Base-by-base conservation (phyloP, 2,113 vertebrate species). In the Erpornis zantholeuca region DNA sequence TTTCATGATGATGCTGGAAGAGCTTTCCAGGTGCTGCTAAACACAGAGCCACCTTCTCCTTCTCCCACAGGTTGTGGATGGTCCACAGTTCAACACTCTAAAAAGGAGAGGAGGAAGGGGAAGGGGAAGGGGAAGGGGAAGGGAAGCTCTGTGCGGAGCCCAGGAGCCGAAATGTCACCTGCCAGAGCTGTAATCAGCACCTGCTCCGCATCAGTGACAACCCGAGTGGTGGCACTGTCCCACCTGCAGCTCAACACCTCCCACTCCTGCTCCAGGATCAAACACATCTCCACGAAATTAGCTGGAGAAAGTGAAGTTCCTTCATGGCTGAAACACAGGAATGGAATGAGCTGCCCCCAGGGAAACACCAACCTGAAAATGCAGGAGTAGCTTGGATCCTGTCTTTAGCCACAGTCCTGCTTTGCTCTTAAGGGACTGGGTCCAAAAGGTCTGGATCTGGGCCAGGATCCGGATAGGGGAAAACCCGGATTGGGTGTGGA, bases 81-180 rank as follows among this genome's bases (percentile, higher is more conserved):
- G 65, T 61, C 45, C 31, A 19, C 29, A 36, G 93, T 93, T 94
- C 82, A 60, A 10, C 28, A 1, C 24, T 33, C 28, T 29, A 38
- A 93, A 63, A 28, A 85, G 90, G 88, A 86, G 89, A 92, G 92
- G 86, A 92, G 92, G 86, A 40, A 78, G 50, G n/a, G 40, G 40
- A 15, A 42, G 13, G 40, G 40, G 40, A 42, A 42, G 40, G 40
- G 40, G 27, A 31, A 94, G n/a, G 6, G 27, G 29, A 88, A 88
- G 73, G 94, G 95, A 96, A 75, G 79, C 68, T 38, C 69, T 92
- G 95, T 94, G 96, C 27, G 24, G 84, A 96, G 96, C 83, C 94
- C 96, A 88, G 95, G 92, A 95, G 91, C 85, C n/a, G 25, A 59
- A 94, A 76, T 94, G 92, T 90, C 91, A 96, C 92, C 90, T 97